Conservation (phyloP, 2,797 vertebrate genomes). For the Antennarius maculatus region DNA sequence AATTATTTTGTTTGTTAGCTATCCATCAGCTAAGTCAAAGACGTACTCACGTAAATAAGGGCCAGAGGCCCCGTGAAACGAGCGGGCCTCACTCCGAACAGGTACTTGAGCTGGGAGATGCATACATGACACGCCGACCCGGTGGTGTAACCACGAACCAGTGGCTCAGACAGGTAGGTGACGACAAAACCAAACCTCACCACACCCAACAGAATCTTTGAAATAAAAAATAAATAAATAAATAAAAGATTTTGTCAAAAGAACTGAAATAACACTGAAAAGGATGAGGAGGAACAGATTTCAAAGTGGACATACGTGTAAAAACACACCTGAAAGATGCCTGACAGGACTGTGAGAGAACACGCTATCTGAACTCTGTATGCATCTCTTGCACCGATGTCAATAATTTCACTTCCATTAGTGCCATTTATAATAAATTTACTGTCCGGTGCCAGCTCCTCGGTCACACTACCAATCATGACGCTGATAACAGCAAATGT, state of each 20-base stretch:
- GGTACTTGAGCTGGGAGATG: constrained; percentile 91
- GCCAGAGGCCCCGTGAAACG: constrained; percentile 81
- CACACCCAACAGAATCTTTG: constrained; percentile 86
- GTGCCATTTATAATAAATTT: constrained; percentile 68
- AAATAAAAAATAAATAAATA: not conserved
- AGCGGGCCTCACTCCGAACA: constrained; percentile 82
- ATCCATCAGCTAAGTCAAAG: too few relatives aligned
- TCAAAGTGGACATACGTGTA: not conserved
- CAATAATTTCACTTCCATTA: constrained; percentile 65
- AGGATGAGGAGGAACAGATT: not conserved
- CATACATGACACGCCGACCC: constrained; percentile 89
- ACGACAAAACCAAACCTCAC: constrained; percentile 92
- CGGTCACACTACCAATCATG: constrained; percentile 90
- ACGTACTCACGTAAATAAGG: constrained; percentile 76
- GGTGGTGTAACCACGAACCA: constrained; percentile 91
- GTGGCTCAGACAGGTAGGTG: constrained; percentile 92
- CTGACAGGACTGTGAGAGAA: constrained; percentile 84
- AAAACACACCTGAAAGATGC: constrained; percentile 87
- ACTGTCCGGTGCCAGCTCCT: constrained; percentile 82
- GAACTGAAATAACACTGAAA: not conserved
- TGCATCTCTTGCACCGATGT: constrained; percentile 65
- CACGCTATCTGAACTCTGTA: constrained; percentile 85
- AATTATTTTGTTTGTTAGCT: not conserved
- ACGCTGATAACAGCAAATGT: constrained; percentile 93
- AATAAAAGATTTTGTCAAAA: not conserved